Percentiles rank a stretch among this genome's conserved stretches.
phyloP scores from a whole-genome alignment of 2,113 vertebrate genomes.

The Gymnorhina tibicen region DNA sequence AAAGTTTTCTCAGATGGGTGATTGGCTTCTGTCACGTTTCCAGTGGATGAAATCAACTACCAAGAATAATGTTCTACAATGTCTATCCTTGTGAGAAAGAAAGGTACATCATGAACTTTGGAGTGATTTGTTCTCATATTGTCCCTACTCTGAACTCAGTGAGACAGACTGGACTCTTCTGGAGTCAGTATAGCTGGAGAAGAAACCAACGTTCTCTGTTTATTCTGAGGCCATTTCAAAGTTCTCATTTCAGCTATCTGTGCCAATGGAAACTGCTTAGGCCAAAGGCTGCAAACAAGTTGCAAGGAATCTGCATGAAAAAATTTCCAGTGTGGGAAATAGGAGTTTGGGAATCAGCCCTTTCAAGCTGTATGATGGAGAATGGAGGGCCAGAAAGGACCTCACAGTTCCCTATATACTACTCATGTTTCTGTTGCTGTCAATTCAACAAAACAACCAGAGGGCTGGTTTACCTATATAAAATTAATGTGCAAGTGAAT shows the following conservation, averaged over 20 bases:
- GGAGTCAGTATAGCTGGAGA: neutral
- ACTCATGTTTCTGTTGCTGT: neutral
- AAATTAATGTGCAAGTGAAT: neutral
- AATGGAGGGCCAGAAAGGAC: neutral
- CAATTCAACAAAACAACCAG: neutral
- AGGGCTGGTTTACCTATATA: neutral
- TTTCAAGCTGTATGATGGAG: neutral
- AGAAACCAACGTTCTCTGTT: rapidly evolving
- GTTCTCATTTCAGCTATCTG: neutral
- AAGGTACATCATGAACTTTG: neutral
- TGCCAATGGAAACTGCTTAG: neutral
- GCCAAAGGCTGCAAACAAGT: neutral
- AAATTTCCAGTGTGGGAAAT: neutral
- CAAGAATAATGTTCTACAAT: neutral
- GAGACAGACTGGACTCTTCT: neutral
- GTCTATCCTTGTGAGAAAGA: neutral
- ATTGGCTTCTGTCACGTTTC: neutral
- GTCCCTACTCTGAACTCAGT: neutral
- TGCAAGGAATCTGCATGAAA: neutral
- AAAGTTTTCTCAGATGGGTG: neutral
- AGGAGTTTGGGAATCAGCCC: neutral
- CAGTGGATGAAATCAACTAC: neutral
- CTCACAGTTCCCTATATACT: neutral
- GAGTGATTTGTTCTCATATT: neutral
- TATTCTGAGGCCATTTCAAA: neutral